Conservation (phyloP, 1,140 invertebrate species). For the Drosophila teissieri region DNA sequence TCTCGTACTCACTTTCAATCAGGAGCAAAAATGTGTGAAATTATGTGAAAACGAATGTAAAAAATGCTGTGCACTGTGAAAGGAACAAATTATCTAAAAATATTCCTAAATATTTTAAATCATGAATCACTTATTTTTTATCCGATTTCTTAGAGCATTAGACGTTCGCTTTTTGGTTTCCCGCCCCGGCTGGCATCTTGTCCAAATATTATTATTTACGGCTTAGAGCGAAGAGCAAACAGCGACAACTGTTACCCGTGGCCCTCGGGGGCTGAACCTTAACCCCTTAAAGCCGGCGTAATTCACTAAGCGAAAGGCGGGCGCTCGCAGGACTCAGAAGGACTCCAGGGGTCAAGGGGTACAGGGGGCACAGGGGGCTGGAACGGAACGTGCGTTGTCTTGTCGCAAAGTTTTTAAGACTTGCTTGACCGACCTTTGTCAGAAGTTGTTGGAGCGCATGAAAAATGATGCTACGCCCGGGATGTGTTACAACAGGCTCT, state of each 20-base stretch:
- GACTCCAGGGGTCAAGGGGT: background rate
- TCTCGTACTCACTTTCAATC: no score
- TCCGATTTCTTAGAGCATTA: conserved; percentile 25
- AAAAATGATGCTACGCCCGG: conserved; percentile 78
- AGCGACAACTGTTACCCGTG: conserved; percentile 77
- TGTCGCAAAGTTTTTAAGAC: conserved; percentile 83
- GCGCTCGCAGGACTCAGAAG: conserved; percentile 16
- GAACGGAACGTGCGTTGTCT: conserved; percentile 70
- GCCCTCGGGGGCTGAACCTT: conserved; percentile 66
- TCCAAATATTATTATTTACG: conserved; percentile 83
- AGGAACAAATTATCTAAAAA: no score
- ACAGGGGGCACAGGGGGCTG: background rate
- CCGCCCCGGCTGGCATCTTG: conserved; percentile 40
- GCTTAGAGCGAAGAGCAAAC: conserved; percentile 75
- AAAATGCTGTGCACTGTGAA: no score
- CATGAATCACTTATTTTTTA: no score
- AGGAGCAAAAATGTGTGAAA: background rate
- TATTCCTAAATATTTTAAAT: background rate
- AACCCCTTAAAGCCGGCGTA: conserved; percentile 79
- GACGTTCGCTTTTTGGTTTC: conserved; percentile 7
- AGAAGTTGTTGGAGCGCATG: conserved; percentile 81
- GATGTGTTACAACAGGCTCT: conserved; percentile 69
- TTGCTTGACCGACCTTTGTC: conserved; percentile 82
- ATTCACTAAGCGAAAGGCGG: conserved; percentile 78
- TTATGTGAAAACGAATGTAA: no score